phyloP scores from a whole-genome alignment of 2,888 invertebrate species.

The Eristalinus sepulchralis region DNA sequence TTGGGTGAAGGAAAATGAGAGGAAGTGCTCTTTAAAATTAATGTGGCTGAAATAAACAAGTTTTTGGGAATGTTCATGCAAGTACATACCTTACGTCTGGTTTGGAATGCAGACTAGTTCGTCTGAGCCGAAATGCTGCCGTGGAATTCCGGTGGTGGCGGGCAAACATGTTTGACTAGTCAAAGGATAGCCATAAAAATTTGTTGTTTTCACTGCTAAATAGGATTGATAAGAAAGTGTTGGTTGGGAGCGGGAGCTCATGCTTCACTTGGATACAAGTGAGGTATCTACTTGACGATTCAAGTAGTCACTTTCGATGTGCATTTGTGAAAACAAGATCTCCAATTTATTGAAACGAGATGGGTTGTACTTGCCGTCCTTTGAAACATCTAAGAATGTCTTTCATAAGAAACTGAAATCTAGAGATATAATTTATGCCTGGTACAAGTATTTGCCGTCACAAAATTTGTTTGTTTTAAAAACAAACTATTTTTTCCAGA shows the following conservation, averaged over 20 bases:
- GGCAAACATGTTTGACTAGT: background rate
- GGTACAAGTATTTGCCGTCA: too few relatives aligned
- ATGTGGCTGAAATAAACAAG: background rate
- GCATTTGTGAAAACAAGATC: too few relatives aligned
- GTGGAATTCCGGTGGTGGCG: background rate
- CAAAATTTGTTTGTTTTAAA: too few relatives aligned
- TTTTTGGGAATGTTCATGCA: background rate
- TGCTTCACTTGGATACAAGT: too few relatives aligned
- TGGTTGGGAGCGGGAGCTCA: background rate
- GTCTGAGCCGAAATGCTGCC: background rate
- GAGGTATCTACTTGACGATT: too few relatives aligned
- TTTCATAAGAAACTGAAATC: too few relatives aligned
- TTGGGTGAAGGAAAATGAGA: slow-evolving; percentile 11
- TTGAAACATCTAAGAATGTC: too few relatives aligned
- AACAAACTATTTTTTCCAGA: too few relatives aligned
- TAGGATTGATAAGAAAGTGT: background rate
- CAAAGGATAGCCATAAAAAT: background rate
- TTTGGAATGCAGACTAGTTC: background rate
- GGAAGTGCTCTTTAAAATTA: slow-evolving; percentile 6
- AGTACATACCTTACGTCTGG: background rate
- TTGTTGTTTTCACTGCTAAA: background rate
- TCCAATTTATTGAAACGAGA: too few relatives aligned
- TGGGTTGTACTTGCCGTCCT: too few relatives aligned
- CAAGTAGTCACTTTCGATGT: too few relatives aligned
- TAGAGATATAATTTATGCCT: too few relatives aligned